Base-by-base conservation (phyloP, 1,140 invertebrate genomes). In the Temnothorax longispinosus region DNA sequence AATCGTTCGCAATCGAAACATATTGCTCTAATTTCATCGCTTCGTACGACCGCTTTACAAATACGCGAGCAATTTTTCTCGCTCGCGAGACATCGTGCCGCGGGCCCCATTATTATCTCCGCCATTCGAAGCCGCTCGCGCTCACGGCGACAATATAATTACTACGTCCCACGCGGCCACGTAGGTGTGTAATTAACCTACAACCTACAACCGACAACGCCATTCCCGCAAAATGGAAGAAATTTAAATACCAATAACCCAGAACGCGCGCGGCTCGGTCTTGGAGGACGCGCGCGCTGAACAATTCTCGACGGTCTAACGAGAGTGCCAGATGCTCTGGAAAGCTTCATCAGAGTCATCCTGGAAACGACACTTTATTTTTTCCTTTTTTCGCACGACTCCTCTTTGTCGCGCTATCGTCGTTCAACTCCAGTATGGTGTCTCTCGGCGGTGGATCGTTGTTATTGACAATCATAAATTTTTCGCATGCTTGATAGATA, bases 181-280 rank as follows among this genome's bases (percentile, higher is more conserved):
- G 58, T 56, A 75, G 69, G 50, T 81, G 80, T 88, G 86, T 87
- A 90, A 90, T 90, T 90, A 90, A 90, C 89, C 80, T 80, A 90
- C 88, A 90, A 90, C 89, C 80, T 80, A 90, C 88, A 88, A 85
- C 60, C 75, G 89, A 88, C 86, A 82, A 74, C 52, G 58, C 54
- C 67, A 50, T 82, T 78, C 64, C 27, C 60, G 85, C 38, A 74
- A 89, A 90, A 90, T 91, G 87, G 84, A 90, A 91, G 90, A 91
- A 91, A 91, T 91, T 90, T 91, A 90, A 91, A 91, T 90, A 90
- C 81, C 87, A 91, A 91, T 91, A 91, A 87, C 89, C 81, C 44
- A 21, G 27, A 62, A 58, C 64, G 50, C 72, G 69, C 35, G 8
- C 32, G 60, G 72, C 27, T 2, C n/a, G 21, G 18, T 81, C 89